Conservation (phyloP, 2,113 vertebrate genomes). For the Zeus faber region DNA sequence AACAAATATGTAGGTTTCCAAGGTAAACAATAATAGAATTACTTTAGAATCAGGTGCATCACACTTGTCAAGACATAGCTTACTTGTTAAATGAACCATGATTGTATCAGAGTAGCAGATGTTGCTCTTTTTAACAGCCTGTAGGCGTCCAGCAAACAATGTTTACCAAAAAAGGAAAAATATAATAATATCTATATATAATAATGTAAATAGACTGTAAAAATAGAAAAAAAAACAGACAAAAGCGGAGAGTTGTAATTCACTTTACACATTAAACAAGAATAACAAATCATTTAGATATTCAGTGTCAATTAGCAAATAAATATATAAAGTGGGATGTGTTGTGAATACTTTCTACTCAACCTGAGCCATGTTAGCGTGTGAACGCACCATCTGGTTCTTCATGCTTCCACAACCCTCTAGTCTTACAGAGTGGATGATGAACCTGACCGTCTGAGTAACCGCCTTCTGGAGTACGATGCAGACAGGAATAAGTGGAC, state of each 20-base stretch:
- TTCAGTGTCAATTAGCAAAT: too few relatives aligned
- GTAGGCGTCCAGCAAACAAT: too few relatives aligned
- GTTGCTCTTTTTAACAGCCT: too few relatives aligned
- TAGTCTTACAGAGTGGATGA: constrained; percentile 90
- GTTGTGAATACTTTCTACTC: not conserved
- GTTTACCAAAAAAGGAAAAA: too few relatives aligned
- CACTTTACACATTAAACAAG: too few relatives aligned
- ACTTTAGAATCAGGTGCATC: not conserved
- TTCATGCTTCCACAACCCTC: constrained; percentile 15
- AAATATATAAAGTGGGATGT: too few relatives aligned
- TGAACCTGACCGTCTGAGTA: constrained; percentile 93
- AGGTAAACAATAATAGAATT: too few relatives aligned
- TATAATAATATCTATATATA: too few relatives aligned
- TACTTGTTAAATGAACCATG: not conserved
- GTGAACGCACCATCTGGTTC: constrained; percentile 28
- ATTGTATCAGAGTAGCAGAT: not conserved
- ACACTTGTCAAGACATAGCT: not conserved
- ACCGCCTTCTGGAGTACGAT: constrained; percentile 86
- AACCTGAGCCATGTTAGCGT: constrained; percentile 29
- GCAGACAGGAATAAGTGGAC: constrained; percentile 87
- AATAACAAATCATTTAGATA: too few relatives aligned
- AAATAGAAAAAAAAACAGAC: too few relatives aligned
- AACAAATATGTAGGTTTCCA: not conserved
- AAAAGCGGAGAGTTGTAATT: too few relatives aligned
- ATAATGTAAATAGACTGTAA: too few relatives aligned